Conservation (phyloP, 2,888 invertebrate genomes). For the Macropis europaea region DNA sequence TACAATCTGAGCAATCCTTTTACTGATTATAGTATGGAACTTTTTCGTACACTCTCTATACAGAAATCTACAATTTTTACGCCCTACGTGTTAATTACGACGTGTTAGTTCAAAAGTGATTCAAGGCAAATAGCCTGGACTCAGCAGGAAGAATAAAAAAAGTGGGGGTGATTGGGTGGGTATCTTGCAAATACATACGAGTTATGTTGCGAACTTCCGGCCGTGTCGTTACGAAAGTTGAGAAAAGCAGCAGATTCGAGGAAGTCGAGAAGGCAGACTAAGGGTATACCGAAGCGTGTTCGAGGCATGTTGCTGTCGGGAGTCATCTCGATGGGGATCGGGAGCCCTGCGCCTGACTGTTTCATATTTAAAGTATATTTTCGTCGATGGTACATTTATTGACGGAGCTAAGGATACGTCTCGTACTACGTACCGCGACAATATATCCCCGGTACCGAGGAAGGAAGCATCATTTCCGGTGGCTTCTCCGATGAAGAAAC, state of each 20-base stretch:
- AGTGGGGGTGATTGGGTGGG: constrained; percentile 15
- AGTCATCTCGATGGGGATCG: constrained; percentile 72
- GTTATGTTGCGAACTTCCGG: constrained; percentile 37
- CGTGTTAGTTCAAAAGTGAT: neutral
- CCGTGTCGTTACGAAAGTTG: constrained; percentile 47
- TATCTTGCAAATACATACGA: constrained; percentile 20
- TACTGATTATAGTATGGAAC: no score
- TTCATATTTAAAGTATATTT: constrained; percentile 79
- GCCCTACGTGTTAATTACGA: neutral
- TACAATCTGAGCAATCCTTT: no score
- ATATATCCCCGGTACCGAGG: constrained; percentile 66
- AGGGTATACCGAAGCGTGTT: constrained; percentile 52
- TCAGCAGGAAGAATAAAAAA: neutral
- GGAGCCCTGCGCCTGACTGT: constrained; percentile 75
- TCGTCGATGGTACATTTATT: constrained; percentile 70
- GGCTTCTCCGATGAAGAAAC: constrained; percentile 78
- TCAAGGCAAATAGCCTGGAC: neutral
- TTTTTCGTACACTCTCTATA: no score
- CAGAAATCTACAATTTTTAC: no score
- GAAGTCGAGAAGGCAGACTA: constrained; percentile 26
- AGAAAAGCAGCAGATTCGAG: constrained; percentile 42
- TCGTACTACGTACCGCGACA: constrained; percentile 57
- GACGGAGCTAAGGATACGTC: constrained; percentile 59
- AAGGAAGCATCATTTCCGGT: constrained; percentile 78
- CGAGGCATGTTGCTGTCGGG: constrained; percentile 70